These are phyloP conservation scores for Anneissia japonica DNA, from an alignment of 35 echinoderm and acorn worm genomes.

Conservation along the genomic window DNA sequence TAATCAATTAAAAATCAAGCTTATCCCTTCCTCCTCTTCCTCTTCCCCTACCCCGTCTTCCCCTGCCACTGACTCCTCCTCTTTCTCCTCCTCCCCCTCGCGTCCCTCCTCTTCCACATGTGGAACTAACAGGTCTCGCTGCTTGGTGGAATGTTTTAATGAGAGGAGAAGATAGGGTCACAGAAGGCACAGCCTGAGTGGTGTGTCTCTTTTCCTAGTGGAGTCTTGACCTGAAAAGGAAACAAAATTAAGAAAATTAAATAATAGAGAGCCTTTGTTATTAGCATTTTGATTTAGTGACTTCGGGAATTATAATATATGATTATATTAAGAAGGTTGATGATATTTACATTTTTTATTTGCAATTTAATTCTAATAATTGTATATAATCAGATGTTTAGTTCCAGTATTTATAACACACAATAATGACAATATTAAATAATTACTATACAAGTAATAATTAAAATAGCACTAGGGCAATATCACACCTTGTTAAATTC, in stretches of 20 bases:
- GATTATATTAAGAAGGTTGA: no score
- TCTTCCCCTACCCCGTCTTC: constrained; percentile 3
- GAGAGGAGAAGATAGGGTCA: constrained; percentile 65
- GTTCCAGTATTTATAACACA: no score
- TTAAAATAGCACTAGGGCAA: no score
- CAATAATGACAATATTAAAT: no score
- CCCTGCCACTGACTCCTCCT: constrained; percentile 43
- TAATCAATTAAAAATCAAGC: not conserved
- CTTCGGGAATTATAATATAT: no score
- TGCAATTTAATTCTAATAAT: no score
- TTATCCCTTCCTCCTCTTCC: not conserved
- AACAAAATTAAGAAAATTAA: no score
- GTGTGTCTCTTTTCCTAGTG: constrained; percentile 59
- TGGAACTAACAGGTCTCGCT: not conserved
- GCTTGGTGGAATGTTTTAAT: constrained; percentile 62
- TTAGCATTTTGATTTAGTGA: no score
- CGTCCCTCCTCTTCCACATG: constrained; percentile 38
- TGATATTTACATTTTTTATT: no score
- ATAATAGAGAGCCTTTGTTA: no score
- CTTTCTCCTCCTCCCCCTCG: constrained; percentile 29
- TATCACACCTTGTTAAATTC: constrained; percentile 98
- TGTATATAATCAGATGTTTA: no score
- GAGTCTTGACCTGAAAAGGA: constrained; percentile 79
- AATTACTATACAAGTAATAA: no score
- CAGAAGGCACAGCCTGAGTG: constrained; percentile 93